These are phyloP conservation scores for Dufourea novaeangliae DNA, from an alignment of 1,140 invertebrate genomes.

Conservation along the genomic window DNA sequence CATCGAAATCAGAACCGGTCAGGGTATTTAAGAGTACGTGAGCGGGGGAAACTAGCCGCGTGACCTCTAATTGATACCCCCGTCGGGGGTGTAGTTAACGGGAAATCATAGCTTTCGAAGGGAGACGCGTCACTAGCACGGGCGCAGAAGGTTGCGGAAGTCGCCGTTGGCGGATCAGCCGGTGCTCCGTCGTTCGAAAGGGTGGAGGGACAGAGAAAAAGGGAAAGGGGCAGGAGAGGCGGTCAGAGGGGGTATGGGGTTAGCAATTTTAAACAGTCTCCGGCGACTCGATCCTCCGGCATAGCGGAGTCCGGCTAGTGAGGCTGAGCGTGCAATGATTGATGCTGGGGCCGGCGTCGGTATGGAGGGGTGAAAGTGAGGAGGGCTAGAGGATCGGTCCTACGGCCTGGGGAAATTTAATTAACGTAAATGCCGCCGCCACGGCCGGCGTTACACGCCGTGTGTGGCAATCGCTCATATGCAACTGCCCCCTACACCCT, in stretches of 20 bases:
- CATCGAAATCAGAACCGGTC: conserved; percentile 51
- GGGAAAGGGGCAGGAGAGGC: background rate
- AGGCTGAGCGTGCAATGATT: conserved; percentile 76
- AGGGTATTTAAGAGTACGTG: conserved; percentile 50
- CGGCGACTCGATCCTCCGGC: conserved; percentile 63
- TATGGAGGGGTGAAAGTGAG: conserved; percentile 62
- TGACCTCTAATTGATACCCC: conserved; percentile 58
- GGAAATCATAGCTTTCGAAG: conserved; percentile 61
- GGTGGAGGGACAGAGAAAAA: conserved; percentile 21
- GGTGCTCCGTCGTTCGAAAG: conserved; percentile 12
- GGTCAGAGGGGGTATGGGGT: background rate
- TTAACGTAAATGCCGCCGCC: conserved; percentile 81
- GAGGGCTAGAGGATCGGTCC: conserved; percentile 57
- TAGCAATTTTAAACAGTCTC: conserved; percentile 71
- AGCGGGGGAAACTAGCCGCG: conserved; percentile 44
- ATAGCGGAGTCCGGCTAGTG: conserved; percentile 70
- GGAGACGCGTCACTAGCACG: conserved; percentile 49
- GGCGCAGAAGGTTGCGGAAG: conserved; percentile 43
- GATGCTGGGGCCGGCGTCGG: conserved; percentile 73
- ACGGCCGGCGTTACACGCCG: conserved; percentile 75
- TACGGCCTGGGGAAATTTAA: conserved; percentile 79
- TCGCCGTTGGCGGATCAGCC: conserved; percentile 38
- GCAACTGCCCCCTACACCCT: conserved; percentile 71
- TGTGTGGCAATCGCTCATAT: conserved; percentile 81
- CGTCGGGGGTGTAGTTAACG: conserved; percentile 57